These are phyloP conservation scores for Hydractinia symbiolongicarpus DNA, from an alignment of 30 jellyfish, hydroid and myxozoan genomes.

Conservation along the genomic window DNA sequence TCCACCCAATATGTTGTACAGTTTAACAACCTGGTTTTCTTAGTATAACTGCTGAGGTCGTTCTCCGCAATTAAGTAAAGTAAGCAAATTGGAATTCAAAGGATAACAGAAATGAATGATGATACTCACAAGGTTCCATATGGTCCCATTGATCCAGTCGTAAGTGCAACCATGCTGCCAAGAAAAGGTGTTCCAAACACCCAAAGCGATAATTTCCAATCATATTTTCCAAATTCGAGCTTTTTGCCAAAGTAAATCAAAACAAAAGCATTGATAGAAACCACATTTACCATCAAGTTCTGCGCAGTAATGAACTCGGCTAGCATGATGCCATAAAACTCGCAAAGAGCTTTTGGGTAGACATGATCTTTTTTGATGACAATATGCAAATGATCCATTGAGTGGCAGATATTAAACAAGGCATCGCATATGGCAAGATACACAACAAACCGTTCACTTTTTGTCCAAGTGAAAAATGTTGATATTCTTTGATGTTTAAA, in stretches of 20 bases:
- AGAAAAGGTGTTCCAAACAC: constrained; percentile 9
- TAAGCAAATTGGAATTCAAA: no score
- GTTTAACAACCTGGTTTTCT: no score
- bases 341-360: constrained; percentile 13
- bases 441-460: constrained; percentile 21
- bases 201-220: constrained; percentile 5
- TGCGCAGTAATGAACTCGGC: constrained; percentile 17
- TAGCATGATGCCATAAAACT: constrained; percentile 1
- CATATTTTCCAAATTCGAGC: constrained; percentile 17
- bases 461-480: constrained; percentile 5
- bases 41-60: no score
- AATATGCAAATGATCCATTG: constrained; percentile 20
- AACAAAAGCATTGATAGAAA: constrained; percentile 13
- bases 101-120: neutral
- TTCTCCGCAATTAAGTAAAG: no score
- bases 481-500: neutral
- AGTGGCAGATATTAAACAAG: constrained; percentile 8
- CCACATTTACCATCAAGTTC: neutral
- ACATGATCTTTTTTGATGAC: neutral
- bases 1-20: no score
- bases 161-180: neutral
- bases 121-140: constrained; percentile 15
- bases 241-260: constrained; percentile 14
- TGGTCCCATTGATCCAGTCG: neutral
- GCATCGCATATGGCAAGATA: constrained; percentile 24